phyloP scores from a whole-genome alignment of 2,888 invertebrate species.

The Ennomos fuscantarius region DNA sequence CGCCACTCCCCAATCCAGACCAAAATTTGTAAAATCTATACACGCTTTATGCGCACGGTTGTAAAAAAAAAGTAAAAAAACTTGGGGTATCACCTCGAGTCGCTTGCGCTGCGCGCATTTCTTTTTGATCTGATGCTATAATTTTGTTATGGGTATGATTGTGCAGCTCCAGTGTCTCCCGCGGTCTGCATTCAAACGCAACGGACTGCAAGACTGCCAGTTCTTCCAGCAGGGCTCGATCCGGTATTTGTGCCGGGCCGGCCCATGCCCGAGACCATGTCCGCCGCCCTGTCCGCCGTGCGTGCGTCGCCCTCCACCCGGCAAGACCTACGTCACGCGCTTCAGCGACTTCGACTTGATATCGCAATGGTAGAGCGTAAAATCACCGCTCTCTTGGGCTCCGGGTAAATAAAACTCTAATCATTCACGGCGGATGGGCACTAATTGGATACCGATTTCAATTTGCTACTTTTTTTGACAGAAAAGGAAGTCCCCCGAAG shows the following conservation, averaged over 20 bases:
- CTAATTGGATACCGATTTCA: constrained; percentile 12
- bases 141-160: constrained; percentile 6
- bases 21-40: too few relatives aligned
- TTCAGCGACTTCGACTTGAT: constrained; percentile 80
- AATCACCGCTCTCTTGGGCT: constrained; percentile 50
- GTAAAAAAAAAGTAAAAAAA: too few relatives aligned
- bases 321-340: constrained; percentile 79
- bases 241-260: constrained; percentile 77
- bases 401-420: constrained; percentile 62
- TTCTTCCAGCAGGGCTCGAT: constrained; percentile 81
- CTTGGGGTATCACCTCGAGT: too few relatives aligned
- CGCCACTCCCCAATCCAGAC: too few relatives aligned
- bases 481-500: constrained; percentile 61
- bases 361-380: constrained; percentile 72
- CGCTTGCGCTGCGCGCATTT: too few relatives aligned
- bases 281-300: constrained; percentile 78
- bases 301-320: constrained; percentile 76
- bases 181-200: constrained; percentile 81
- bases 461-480: constrained; percentile 48
- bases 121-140: too few relatives aligned
- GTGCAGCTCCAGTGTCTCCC: constrained; percentile 79
- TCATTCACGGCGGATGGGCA: constrained; percentile 67
- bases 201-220: constrained; percentile 81
- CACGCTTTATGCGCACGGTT: too few relatives aligned
- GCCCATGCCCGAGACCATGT: constrained; percentile 63